Evolutionary conservation across 2,888 invertebrate species (phyloP), one percentile per base, ranked within the genome.

Genomic region (Harpalus rufipes): DNA sequence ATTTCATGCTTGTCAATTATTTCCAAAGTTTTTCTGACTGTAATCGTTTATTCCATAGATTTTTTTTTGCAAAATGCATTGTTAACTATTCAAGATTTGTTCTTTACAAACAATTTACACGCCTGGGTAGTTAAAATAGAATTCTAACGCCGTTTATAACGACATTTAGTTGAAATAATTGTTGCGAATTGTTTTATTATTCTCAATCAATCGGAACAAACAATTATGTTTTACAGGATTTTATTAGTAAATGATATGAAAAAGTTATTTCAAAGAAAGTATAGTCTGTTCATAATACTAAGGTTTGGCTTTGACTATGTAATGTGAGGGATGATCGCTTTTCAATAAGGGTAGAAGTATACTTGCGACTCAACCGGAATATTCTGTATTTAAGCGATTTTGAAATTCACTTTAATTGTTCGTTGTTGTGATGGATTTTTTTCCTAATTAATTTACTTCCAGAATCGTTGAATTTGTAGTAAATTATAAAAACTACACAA

Each of bases 1-100:
- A 63, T 16, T 74, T 74, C 72, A 74, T 44, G 72, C 41, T 44
- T 74, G 72, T 74, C 72, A 74, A 74, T 74, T 44, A 74, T 74
- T 74, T 74, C 72, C 51, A 18, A 18, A 44, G 16, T 44, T 74
- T 74, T 74, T 74, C 44, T 12, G n/a, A 4, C 14, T 68, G 5
- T 44, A 74, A 74, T 74, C 72, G 72, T 44, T 74, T 74, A 74
- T 7, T 44, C 8, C 44, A 44, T 16, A 8, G 12, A 74, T 12
- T 12, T 41, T 44, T 44, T 74, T 74, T 39, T 39, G 68, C 39
- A 25, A 21, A 63, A 39, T 65, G 21, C 65, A 68, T 74, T 74
- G 16, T 41, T 74, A 44, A 41, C 72, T 16, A 74, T 44, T 44
- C 16, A 18, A 16, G 18, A 44, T 51, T 74, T 74, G 72, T 44